A percentile compares a stretch with the other conserved stretches of the same genome.
These are phyloP conservation scores for Upupa epops DNA, from an alignment of 2,113 vertebrate species.

Conservation along the genomic window DNA sequence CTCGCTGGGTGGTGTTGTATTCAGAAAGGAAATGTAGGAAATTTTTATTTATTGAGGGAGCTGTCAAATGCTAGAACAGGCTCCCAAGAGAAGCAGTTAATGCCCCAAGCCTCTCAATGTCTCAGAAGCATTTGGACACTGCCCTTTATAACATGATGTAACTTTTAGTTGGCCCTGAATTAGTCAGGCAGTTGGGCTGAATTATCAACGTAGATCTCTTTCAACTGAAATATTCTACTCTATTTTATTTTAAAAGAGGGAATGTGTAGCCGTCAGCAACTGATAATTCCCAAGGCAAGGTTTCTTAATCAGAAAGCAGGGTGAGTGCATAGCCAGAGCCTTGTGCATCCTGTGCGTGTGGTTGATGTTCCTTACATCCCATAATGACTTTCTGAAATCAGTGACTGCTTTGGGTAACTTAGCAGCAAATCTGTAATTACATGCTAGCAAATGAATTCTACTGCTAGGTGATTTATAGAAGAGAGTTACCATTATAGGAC, in stretches of 20 bases:
- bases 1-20: background rate
- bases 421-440: background rate
- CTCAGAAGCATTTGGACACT: background rate
- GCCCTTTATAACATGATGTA: fast-evolving
- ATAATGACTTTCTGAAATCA: background rate
- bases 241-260: background rate
- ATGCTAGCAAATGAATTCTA: background rate
- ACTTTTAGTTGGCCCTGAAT: background rate
- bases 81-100: fast-evolving
- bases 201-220: background rate
- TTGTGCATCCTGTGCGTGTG: background rate
- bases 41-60: background rate
- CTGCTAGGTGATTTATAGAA: background rate
- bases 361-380: background rate
- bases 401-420: background rate
- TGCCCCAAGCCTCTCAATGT: fast-evolving
- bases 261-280: background rate
- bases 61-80: background rate
- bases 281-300: background rate
- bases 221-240: background rate
- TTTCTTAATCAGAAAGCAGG: background rate
- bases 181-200: background rate
- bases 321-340: background rate
- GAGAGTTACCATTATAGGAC: background rate
- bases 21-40: background rate